Evolutionary conservation across 2,113 vertebrate genomes (phyloP), one percentile per base, ranked within the genome.

Genomic region (Charina bottae): DNA sequence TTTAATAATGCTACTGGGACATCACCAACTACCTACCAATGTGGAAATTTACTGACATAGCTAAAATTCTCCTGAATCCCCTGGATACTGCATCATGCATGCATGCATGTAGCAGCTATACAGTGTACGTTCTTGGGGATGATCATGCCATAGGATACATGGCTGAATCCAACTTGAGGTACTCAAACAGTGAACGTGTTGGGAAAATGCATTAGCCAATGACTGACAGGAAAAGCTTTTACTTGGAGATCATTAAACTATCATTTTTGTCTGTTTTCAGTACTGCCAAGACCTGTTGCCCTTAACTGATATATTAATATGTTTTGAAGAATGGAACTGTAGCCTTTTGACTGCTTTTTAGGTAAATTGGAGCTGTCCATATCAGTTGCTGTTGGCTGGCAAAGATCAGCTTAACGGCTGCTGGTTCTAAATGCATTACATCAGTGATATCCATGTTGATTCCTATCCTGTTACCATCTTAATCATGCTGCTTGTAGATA

Each of bases 371-470:
- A 93, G 89, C 89, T 0, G 0, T 95, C 85, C 90, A 90, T 1
- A 0, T 94, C 90, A 91, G 94, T 94, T 96, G 91, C 89, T 95
- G 92, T 91, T 92, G 94, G 84, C 83, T 64, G 87, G 92, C 88
- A 37, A 91, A 95, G 72, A n/a, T 42, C 94, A 93, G 94, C 90
- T 95, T 96, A 96, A 96, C 92, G 92, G 90, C 93, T 94, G 28
- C 94, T 62, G 92, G 89, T 93, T 93, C 95, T 95, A 94, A 97
- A 95, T 89, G 93, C 88, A n/a, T 93, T 90, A 95, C 94, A 97
- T 97, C 95, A 95, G 95, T 96, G 95, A 93, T 86, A 96, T 97
- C 95, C 94, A 90, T 97, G 92, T 85, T 95, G 42, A 88, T 93
- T 93, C 87, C 92, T 92, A 46, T 95, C 55, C 88, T 95, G 95